Base-by-base conservation (phyloP, 1,140 invertebrate genomes). In the Nephila pilipes region DNA sequence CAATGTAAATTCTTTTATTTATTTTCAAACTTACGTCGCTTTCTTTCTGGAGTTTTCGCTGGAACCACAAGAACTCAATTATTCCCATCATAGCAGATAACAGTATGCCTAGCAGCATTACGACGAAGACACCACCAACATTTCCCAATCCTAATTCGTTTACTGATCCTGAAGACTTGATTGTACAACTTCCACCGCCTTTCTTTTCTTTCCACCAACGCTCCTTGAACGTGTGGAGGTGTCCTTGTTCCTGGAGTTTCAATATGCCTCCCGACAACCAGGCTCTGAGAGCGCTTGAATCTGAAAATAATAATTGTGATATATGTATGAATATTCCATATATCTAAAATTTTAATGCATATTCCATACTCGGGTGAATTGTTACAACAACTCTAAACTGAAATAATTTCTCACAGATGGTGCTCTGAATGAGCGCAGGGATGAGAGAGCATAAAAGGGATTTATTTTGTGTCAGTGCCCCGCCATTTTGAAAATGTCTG, bases 51-150 rank as follows among this genome's bases (percentile, higher is more conserved):
- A 94, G 92, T 58, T 94, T 94, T 58, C 94, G 89, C 32, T 93
- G 85, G 58, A 94, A 94, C 93, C 94, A 94, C 18, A 94, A 54
- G 58, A 95, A 94, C 60, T 95, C 94, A 12, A 93, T 65, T 36
- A 94, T 55, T 25, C 87, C 94, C 58, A 94, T 81, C 32, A 94
- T 65, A 20, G 90, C 94, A 6, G 96, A 95, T 8, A 95, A 93
- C 12, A 93, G 94, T 14, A 96, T 94, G n/a, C 96, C 96, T 20
- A 95, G 94, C n/a, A 96, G 94, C 20, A 96, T 95, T 29, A 96
- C 95, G 12, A 96, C 95, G 94, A 96, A 96, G 18, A 96, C 96
- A 22, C 96, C 96, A 32, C 96, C 96, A 20, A 96, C 96, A 91
- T 95, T 95, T 55, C 93, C 94, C 60, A 95, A 80, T 36, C 94